phyloP scores from a whole-genome alignment of 2,888 invertebrate species.

The Lottia gigantea region DNA sequence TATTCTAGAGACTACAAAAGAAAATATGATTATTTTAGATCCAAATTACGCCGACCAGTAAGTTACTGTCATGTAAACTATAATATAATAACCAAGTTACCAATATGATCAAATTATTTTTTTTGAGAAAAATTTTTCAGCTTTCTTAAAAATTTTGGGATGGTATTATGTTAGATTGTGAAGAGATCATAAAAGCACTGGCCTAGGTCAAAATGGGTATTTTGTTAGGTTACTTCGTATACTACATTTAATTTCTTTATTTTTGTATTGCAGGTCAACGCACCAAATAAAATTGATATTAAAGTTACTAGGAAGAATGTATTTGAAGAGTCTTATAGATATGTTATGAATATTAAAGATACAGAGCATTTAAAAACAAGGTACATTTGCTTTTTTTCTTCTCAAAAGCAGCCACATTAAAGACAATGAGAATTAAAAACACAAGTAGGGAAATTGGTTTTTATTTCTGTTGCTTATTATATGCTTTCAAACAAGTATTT shows the following conservation, averaged over 20 bases:
- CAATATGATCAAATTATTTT: too few relatives aligned
- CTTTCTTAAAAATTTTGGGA: too few relatives aligned
- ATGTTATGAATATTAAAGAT: conserved; percentile 89
- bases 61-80: conserved; percentile 31
- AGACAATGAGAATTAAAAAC: too few relatives aligned
- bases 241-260: conserved; percentile 5
- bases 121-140: too few relatives aligned
- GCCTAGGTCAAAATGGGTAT: too few relatives aligned
- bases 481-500: too few relatives aligned
- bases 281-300: conserved; percentile 98
- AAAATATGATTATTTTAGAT: conserved; percentile 98
- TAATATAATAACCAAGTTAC: too few relatives aligned
- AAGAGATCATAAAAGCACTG: too few relatives aligned
- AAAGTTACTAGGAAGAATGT: conserved; percentile 88
- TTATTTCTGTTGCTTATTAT: too few relatives aligned
- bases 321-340: conserved; percentile 95
- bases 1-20: conserved; percentile 98
- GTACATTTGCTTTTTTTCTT: conserved; percentile 33
- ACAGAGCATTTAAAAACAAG: conserved; percentile 90
- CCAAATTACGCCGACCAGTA: conserved; percentile 90
- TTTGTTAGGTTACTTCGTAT: too few relatives aligned
- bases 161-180: neutral
- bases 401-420: too few relatives aligned
- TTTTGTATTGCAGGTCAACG: conserved; percentile 80
- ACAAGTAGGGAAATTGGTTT: too few relatives aligned